Percentiles rank a stretch among this genome's conserved stretches.
These are phyloP conservation scores for Takifugu flavidus DNA, from an alignment of 2,113 vertebrate genomes.

Conservation along the genomic window DNA sequence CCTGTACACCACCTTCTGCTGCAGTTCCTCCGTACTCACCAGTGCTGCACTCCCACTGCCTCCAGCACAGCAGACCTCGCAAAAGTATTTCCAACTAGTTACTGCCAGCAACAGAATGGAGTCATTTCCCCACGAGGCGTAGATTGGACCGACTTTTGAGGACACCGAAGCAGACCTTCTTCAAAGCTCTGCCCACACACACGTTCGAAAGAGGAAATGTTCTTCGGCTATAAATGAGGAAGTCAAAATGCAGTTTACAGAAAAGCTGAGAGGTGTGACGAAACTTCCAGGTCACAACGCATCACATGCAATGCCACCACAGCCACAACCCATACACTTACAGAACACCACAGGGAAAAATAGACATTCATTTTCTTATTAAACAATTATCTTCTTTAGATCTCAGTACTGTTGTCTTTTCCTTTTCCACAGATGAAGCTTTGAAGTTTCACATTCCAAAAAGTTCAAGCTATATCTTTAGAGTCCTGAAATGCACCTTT, in stretches of 20 bases:
- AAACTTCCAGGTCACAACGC: constrained; percentile 27
- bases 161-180: background rate
- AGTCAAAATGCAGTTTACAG: constrained; percentile 46
- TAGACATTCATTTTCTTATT: too few relatives aligned
- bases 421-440: background rate
- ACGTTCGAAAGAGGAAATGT: constrained; percentile 58
- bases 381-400: too few relatives aligned
- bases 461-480: too few relatives aligned
- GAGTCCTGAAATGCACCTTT: too few relatives aligned
- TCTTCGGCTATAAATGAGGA: constrained; percentile 48
- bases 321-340: constrained; percentile 5
- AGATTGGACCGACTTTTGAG: background rate
- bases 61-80: background rate
- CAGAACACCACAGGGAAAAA: too few relatives aligned
- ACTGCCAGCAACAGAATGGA: background rate
- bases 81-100: background rate
- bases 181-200: background rate
- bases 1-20: constrained; percentile 4
- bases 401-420: too few relatives aligned
- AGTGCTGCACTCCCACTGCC: background rate
- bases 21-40: constrained; percentile 39
- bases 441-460: background rate
- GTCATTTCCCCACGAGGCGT: background rate
- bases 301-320: constrained; percentile 18
- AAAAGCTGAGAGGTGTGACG: constrained; percentile 45